A percentile compares a stretch with the other conserved stretches of the same genome.
Evolutionary conservation across 2,113 vertebrate species (phyloP).

Genomic region (Dromaius novaehollandiae): DNA sequence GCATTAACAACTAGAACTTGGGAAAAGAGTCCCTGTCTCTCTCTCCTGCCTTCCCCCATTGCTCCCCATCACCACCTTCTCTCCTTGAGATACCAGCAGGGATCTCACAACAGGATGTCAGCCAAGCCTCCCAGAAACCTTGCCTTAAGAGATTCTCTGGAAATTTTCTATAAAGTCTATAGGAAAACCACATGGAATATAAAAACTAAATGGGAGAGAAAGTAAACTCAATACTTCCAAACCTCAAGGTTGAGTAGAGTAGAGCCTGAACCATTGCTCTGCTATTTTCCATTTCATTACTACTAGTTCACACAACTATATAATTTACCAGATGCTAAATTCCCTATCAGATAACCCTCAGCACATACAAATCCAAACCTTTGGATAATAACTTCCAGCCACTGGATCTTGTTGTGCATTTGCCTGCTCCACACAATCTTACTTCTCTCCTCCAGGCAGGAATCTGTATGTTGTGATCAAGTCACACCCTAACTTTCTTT

Average conservation of each 20-base stretch:
- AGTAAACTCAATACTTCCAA: not conserved
- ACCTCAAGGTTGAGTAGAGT: not conserved
- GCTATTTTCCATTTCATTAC: not conserved
- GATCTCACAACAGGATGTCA: not conserved
- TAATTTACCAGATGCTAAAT: not conserved
- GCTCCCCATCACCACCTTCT: not conserved
- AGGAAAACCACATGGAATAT: not conserved
- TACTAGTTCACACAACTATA: not conserved
- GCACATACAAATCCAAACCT: not conserved
- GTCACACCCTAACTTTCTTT: not conserved
- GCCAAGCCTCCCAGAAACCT: not conserved
- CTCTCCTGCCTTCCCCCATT: not conserved
- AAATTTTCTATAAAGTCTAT: not conserved
- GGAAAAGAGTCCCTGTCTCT: not conserved
- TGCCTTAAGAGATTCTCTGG: not conserved
- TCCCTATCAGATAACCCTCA: not conserved
- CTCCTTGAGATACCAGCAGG: not conserved
- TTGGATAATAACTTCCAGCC: not conserved
- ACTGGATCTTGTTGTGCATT: not conserved
- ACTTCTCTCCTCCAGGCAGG: not conserved
- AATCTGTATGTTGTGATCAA: rapidly evolving
- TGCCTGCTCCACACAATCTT: not conserved
- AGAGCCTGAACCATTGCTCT: too few relatives aligned
- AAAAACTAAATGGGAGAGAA: not conserved
- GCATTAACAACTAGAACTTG: not conserved